A percentile compares a stretch with the other conserved stretches of the same genome.
phyloP scores from a whole-genome alignment of 2,797 vertebrate species.

The Rhyacichthys aspro region DNA sequence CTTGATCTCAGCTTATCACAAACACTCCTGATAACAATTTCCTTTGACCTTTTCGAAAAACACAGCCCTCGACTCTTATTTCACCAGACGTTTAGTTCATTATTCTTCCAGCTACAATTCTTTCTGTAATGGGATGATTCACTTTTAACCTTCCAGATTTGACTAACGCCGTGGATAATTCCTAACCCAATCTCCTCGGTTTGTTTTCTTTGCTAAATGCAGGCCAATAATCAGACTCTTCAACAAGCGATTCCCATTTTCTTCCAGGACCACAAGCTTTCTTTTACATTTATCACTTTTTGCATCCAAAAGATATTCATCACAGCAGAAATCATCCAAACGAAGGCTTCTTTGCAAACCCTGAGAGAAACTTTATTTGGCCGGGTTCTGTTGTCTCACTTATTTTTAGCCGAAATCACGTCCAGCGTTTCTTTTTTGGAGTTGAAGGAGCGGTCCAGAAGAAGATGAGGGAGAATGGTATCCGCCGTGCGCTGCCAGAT shows the following conservation, averaged over 20 bases:
- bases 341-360: not conserved
- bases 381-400: conserved; percentile 44
- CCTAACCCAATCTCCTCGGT: not conserved
- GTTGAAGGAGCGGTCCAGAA: conserved; percentile 30
- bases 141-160: not conserved
- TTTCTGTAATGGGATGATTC: conserved; percentile 7
- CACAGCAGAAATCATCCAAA: not conserved
- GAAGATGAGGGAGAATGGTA: conserved; percentile 63
- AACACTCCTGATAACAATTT: no score
- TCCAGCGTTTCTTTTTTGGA: conserved; percentile 54
- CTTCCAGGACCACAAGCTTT: not conserved
- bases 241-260: not conserved
- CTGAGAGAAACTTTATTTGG: no score
- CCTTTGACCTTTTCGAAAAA: no score
- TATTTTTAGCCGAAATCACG: conserved; percentile 67
- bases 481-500: conserved; percentile 56
- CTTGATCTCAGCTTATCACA: no score
- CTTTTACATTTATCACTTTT: not conserved
- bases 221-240: not conserved
- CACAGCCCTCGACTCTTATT: not conserved
- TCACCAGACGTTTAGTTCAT: conserved; percentile 1
- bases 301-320: not conserved
- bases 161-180: not conserved
- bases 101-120: conserved; percentile 8
- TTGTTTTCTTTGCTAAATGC: not conserved